Conservation (phyloP, 2,888 invertebrate genomes). For the Gymnoscelis rufifasciata region DNA sequence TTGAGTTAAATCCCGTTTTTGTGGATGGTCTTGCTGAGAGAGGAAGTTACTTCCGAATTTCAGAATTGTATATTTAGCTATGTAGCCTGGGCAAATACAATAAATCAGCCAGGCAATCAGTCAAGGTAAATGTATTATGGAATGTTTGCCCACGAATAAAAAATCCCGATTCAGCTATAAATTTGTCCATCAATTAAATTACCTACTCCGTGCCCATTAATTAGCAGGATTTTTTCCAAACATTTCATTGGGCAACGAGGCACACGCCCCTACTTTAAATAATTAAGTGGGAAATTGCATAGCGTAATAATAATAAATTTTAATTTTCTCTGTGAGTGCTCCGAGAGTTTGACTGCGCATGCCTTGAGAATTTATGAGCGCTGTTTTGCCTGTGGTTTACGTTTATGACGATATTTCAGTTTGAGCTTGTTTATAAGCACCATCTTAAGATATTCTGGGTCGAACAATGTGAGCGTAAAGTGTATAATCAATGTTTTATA, state of each 20-base stretch:
- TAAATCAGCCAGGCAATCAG: too few relatives aligned
- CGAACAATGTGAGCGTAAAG: background rate
- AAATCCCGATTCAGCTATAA: background rate
- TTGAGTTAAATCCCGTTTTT: too few relatives aligned
- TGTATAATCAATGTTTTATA: background rate
- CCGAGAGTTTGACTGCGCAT: conserved; percentile 21
- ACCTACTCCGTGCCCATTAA: background rate
- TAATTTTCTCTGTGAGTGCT: conserved; percentile 29
- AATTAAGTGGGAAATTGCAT: conserved; percentile 31
- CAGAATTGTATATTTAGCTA: too few relatives aligned
- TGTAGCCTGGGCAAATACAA: too few relatives aligned
- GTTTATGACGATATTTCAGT: background rate
- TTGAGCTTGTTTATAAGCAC: background rate
- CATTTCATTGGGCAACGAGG: conserved; percentile 18
- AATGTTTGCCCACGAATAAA: background rate
- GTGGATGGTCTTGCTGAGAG: too few relatives aligned
- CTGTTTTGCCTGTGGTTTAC: conserved; percentile 13
- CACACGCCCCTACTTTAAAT: conserved; percentile 26
- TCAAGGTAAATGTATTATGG: too few relatives aligned
- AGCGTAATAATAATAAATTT: conserved; percentile 34
- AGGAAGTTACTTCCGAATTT: too few relatives aligned
- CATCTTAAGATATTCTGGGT: background rate
- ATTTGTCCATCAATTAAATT: background rate
- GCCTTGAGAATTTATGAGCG: conserved; percentile 23
- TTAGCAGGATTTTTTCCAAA: conserved; percentile 20